A percentile compares a stretch with the other conserved stretches of the same genome.
Conservation (phyloP, 2,113 vertebrate species). For the Stercorarius parasiticus region DNA sequence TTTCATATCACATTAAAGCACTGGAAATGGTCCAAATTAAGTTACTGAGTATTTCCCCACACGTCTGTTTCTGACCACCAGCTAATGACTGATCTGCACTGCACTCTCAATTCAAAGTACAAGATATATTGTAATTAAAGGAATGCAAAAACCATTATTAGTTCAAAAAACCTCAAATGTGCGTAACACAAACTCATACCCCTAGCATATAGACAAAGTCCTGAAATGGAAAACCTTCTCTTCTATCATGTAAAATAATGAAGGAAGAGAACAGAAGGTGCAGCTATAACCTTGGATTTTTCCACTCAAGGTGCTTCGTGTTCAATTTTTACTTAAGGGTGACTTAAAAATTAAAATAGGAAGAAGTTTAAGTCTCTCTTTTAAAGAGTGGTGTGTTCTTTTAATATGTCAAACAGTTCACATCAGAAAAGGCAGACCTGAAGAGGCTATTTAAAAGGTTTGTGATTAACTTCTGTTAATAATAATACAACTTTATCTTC, state of each 20-base stretch:
- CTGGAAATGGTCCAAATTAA: background rate
- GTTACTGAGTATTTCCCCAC: background rate
- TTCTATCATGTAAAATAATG: background rate
- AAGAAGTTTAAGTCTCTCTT: background rate
- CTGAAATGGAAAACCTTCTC: background rate
- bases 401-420: background rate
- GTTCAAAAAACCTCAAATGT: accelerated
- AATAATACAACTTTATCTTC: background rate
- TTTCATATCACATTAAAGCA: background rate
- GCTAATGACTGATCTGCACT: background rate
- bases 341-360: background rate
- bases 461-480: background rate
- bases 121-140: background rate
- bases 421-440: background rate
- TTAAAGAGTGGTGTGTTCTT: too few species aligned
- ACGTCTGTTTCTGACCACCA: background rate
- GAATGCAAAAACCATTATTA: background rate
- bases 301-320: background rate
- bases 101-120: background rate
- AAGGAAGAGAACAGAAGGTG: background rate
- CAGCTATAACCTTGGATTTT: background rate
- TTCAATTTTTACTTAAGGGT: background rate
- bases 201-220: background rate
- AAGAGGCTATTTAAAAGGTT: background rate
- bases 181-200: accelerated